Percentiles rank a stretch among this genome's conserved stretches.
phyloP scores from a whole-genome alignment of 1,140 invertebrate genomes.

The Leptestheria dahalacensis region DNA sequence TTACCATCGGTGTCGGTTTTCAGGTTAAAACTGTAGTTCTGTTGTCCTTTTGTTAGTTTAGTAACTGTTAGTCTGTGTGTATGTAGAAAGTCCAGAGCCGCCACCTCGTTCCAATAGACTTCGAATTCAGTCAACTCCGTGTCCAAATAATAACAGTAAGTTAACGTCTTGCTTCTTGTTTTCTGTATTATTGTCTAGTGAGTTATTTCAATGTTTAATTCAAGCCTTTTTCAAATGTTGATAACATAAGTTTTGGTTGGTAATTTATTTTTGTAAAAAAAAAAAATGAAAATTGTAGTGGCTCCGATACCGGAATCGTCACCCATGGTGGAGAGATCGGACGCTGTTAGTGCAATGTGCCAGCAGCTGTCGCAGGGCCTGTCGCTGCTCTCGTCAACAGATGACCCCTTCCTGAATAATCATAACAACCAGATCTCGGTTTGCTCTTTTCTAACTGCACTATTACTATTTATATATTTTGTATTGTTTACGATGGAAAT shows the following conservation, averaged over 20 bases:
- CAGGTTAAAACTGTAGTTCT: background rate
- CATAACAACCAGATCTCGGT: conserved; percentile 14
- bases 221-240: too few species aligned
- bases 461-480: background rate
- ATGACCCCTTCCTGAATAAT: conserved; percentile 35
- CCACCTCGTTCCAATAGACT: background rate
- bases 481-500: background rate
- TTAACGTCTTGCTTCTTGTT: conserved; percentile 17
- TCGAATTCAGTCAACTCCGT: conserved; percentile 6
- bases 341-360: conserved; percentile 72
- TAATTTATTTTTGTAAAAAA: too few species aligned
- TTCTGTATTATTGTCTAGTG: too few species aligned
- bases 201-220: too few species aligned
- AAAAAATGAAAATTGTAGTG: conserved; percentile 33
- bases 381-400: conserved; percentile 54
- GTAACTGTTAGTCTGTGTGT: background rate
- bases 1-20: conserved; percentile 2
- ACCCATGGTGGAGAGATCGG: conserved; percentile 36
- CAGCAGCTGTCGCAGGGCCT: conserved; percentile 72
- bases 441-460: conserved; percentile 5
- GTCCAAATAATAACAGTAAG: conserved; percentile 2
- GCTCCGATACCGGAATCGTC: conserved; percentile 68
- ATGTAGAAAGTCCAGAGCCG: conserved; percentile 6
- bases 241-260: too few species aligned
- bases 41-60: background rate